These are phyloP conservation scores for Holothuria leucospilota DNA, from an alignment of 53 echinoderm and acorn worm species.

Conservation along the genomic window DNA sequence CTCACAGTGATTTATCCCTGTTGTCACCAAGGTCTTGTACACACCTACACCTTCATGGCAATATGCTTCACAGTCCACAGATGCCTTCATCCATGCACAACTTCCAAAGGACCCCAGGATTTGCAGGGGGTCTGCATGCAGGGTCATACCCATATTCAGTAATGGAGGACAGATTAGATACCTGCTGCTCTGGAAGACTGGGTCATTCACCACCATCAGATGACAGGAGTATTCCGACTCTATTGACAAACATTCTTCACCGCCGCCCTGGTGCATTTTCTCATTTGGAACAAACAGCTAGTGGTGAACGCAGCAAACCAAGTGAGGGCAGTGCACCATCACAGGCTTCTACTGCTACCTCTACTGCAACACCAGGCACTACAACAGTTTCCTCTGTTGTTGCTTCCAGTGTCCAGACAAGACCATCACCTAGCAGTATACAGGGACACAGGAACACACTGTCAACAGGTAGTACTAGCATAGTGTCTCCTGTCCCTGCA, in stretches of 20 bases:
- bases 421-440: background rate
- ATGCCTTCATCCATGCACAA: slow-evolving; percentile 77
- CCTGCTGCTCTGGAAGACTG: slow-evolving; percentile 72
- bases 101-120: slow-evolving; percentile 61
- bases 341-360: background rate
- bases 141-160: slow-evolving; percentile 65
- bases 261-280: slow-evolving; percentile 38
- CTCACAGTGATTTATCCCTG: slow-evolving; percentile 73
- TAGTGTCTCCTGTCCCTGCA: background rate
- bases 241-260: slow-evolving; percentile 66
- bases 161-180: slow-evolving; percentile 77
- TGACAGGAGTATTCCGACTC: slow-evolving; percentile 65
- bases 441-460: background rate
- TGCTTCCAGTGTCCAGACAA: background rate
- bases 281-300: slow-evolving; percentile 39
- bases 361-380: slow-evolving; percentile 14
- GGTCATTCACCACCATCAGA: slow-evolving; percentile 75
- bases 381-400: background rate
- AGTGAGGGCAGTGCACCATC: background rate
- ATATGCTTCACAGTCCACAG: slow-evolving; percentile 87
- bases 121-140: slow-evolving; percentile 66
- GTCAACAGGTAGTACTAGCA: background rate
- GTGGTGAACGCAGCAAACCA: background rate
- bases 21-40: slow-evolving; percentile 91
- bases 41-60: slow-evolving; percentile 88